Base-by-base conservation (phyloP, 1,140 invertebrate genomes). In the Cylas formicarius region DNA sequence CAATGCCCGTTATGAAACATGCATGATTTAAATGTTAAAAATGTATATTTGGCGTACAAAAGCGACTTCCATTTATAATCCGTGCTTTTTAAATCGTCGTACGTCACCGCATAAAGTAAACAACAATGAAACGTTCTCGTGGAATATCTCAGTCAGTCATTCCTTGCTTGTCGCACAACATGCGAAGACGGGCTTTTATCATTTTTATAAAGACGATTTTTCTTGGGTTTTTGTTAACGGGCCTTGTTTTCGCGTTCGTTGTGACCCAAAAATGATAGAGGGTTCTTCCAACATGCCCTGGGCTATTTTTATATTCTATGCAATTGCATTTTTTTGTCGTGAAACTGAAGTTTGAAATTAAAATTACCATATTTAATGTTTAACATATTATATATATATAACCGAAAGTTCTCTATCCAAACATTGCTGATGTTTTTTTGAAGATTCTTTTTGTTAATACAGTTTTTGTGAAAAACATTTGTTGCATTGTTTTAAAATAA, bases 141-240 rank as follows among this genome's bases (percentile, higher is more conserved):
- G 53, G 58, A 59, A 62, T 62, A 61, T 62, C 60, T 62, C 58
- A 62, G 60, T 62, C 58, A 60, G 48, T 61, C 61, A 56, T 54
- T 61, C 48, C 56, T 53, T 55, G 57, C 58, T 60, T 58, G 61
- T 63, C 58, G 53, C 57, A 60, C 53, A 61, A 62, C 58, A 62
- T 62, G 60, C 60, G 59, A 62, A 63, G 61, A 60, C 57, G 59
- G 26, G 58, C 61, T 61, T 63, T 63, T 61, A 63, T 63, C 61
- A 60, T 63, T 54, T 61, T 59, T 57, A 61, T 60, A 61, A 63
- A 60, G 56, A 63, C 57, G 54, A 63, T 63, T 61, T 63, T 63
- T 63, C 61, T 63, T 63, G 44, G 44, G 54, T 62, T 62, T 60
- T 62, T 58, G 51, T 62, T 49, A 47, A 35, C 31, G 44, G 50